Conservation (phyloP, 2,797 vertebrate species). For the Aeoliscus strigatus region DNA sequence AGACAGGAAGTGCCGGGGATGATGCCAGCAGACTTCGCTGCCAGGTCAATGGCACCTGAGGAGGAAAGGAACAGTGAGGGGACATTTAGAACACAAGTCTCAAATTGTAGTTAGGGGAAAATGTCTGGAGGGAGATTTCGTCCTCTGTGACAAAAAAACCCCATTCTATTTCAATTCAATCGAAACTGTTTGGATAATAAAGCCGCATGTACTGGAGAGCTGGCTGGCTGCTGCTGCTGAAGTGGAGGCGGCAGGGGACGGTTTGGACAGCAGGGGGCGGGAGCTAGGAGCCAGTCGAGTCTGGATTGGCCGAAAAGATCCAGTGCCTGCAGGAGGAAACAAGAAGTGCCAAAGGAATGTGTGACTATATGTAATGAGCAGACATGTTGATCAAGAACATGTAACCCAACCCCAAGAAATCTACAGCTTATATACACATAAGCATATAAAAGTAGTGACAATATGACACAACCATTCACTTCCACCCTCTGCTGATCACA, state of each 20-base stretch:
- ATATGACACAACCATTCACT: no score
- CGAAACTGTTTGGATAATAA: not conserved
- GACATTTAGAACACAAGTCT: no score
- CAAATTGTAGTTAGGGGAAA: not conserved
- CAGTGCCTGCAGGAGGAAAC: constrained; percentile 80
- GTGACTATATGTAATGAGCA: not conserved
- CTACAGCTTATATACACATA: no score
- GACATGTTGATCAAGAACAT: no score
- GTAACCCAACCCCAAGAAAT: no score
- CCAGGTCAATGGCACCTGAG: constrained; percentile 91
- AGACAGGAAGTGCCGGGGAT: constrained; percentile 84
- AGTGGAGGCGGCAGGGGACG: constrained; percentile 59
- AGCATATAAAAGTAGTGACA: no score
- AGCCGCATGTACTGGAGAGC: constrained; percentile 84
- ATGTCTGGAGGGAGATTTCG: not conserved
- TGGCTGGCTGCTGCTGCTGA: constrained; percentile 70
- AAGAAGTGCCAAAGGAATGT: constrained; percentile 23
- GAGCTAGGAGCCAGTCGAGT: constrained; percentile 83
- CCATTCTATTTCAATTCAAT: no score
- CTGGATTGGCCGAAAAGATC: constrained; percentile 95
- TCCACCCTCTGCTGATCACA: no score
- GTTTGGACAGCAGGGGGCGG: constrained; percentile 83
- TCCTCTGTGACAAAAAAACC: no score
- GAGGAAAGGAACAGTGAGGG: constrained; percentile 6
- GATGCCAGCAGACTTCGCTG: constrained; percentile 96